These are phyloP conservation scores for Percopsis omiscomaycus DNA, from an alignment of 2,797 vertebrate species.

Conservation along the genomic window DNA sequence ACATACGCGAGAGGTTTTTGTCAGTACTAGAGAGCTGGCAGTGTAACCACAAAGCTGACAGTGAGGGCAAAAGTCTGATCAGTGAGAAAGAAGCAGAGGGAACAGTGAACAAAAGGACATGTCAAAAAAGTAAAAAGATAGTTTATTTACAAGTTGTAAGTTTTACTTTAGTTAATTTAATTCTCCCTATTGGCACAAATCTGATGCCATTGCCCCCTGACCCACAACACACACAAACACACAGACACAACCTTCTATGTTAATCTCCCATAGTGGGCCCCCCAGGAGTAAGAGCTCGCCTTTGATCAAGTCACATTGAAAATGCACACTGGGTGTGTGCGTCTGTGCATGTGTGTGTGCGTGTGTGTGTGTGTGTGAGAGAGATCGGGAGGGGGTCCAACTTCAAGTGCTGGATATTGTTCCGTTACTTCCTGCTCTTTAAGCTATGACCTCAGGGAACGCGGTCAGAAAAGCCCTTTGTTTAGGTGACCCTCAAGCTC, in stretches of 20 bases:
- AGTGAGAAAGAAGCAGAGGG: too few species aligned
- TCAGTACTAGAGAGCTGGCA: too few species aligned
- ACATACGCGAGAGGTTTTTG: too few species aligned
- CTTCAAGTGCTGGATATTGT: conserved; percentile 76
- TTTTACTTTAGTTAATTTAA: too few species aligned
- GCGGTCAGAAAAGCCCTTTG: conserved; percentile 69
- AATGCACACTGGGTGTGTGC: conserved; percentile 59
- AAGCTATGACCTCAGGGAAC: conserved; percentile 66
- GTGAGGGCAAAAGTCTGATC: too few species aligned
- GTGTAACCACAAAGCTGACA: too few species aligned
- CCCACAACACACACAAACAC: conserved; percentile 6
- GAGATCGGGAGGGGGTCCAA: conserved; percentile 39
- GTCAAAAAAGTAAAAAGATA: too few species aligned
- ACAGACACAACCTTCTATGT: conserved; percentile 18
- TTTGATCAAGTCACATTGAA: conserved; percentile 77
- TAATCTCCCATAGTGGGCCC: conserved; percentile 51
- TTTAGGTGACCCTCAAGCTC: conserved; percentile 70
- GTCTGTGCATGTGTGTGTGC: conserved; percentile 8
- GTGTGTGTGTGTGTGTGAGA: conserved; percentile 15
- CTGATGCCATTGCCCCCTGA: too few species aligned
- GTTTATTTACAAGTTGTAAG: too few species aligned
- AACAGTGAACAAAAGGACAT: too few species aligned
- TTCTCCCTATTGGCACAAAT: too few species aligned
- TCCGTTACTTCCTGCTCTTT: conserved; percentile 76
- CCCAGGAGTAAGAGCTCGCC: conserved; percentile 45